Conservation (phyloP, 2,797 vertebrate species). For the Cossypha dichroa region DNA sequence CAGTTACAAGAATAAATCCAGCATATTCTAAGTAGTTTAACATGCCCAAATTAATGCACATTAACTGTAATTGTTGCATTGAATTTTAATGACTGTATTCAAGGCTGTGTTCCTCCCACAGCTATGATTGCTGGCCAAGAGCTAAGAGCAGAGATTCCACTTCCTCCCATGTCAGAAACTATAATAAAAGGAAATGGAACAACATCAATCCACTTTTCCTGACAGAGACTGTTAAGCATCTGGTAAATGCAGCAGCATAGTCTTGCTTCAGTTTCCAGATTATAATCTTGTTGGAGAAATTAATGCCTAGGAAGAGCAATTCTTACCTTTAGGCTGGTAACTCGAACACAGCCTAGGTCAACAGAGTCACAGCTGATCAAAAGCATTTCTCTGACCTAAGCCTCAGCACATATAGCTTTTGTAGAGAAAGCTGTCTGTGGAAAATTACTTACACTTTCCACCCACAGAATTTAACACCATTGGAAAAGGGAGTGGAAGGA, state of each 20-base stretch:
- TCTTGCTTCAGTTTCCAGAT: not conserved
- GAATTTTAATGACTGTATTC: not conserved
- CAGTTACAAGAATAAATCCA: not conserved
- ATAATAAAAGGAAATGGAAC: conserved; percentile 39
- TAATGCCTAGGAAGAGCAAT: not conserved
- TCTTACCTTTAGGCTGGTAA: not conserved
- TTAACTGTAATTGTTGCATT: not conserved
- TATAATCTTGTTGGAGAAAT: not conserved
- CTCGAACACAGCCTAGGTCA: not conserved
- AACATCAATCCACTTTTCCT: not conserved
- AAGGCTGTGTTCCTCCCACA: not conserved
- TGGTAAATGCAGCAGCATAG: not conserved
- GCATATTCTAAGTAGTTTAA: not conserved
- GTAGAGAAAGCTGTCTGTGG: not conserved
- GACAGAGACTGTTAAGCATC: not conserved
- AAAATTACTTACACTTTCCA: not conserved
- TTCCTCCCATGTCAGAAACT: conserved; percentile 3
- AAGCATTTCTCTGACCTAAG: not conserved
- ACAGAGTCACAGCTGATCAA: not conserved
- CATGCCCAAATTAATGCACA: not conserved
- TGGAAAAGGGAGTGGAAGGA: not conserved
- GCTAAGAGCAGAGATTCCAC: conserved; percentile 10
- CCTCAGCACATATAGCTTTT: not conserved
- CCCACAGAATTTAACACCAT: not conserved
- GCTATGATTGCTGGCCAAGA: not conserved